Percentiles rank a stretch among this genome's conserved stretches.
These are phyloP conservation scores for Caranx ignobilis DNA, from an alignment of 2,113 vertebrate genomes.

Conservation along the genomic window DNA sequence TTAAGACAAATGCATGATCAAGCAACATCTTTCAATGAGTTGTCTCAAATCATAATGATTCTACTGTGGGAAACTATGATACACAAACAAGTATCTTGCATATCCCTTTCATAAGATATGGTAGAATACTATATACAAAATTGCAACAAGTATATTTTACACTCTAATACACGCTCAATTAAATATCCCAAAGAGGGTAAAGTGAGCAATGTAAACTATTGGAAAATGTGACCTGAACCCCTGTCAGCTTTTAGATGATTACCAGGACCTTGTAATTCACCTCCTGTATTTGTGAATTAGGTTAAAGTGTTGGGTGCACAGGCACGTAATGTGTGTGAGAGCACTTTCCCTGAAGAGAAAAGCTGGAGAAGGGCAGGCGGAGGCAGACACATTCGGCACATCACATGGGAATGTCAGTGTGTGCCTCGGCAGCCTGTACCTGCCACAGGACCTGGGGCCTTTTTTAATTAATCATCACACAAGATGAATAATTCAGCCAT, in stretches of 20 bases:
- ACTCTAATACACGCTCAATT: neutral
- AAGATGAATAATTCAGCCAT: slow-evolving; percentile 86
- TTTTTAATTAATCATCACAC: slow-evolving; percentile 87
- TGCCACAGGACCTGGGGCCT: slow-evolving; percentile 83
- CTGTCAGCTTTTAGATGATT: slow-evolving; percentile 27
- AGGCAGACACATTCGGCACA: slow-evolving; percentile 64
- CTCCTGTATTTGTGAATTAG: slow-evolving; percentile 58
- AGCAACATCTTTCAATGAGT: neutral
- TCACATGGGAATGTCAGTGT: slow-evolving; percentile 81
- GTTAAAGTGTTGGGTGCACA: slow-evolving; percentile 61
- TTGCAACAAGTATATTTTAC: neutral
- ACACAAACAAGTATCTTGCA: neutral
- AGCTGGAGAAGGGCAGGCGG: slow-evolving; percentile 52
- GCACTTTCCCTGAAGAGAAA: slow-evolving; percentile 59
- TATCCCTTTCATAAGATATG: neutral
- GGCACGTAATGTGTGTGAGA: slow-evolving; percentile 54
- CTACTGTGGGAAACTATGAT: neutral
- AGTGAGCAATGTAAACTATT: slow-evolving; percentile 9
- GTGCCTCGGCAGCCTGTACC: slow-evolving; percentile 82
- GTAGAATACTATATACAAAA: neutral
- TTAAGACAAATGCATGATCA: neutral
- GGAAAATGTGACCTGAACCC: slow-evolving; percentile 19
- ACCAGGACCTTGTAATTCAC: slow-evolving; percentile 40
- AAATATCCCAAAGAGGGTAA: neutral
- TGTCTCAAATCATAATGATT: neutral